A percentile compares a stretch with the other conserved stretches of the same genome.
Evolutionary conservation across 2,113 vertebrate genomes (phyloP).

Genomic region (Antidorcas marsupialis): DNA sequence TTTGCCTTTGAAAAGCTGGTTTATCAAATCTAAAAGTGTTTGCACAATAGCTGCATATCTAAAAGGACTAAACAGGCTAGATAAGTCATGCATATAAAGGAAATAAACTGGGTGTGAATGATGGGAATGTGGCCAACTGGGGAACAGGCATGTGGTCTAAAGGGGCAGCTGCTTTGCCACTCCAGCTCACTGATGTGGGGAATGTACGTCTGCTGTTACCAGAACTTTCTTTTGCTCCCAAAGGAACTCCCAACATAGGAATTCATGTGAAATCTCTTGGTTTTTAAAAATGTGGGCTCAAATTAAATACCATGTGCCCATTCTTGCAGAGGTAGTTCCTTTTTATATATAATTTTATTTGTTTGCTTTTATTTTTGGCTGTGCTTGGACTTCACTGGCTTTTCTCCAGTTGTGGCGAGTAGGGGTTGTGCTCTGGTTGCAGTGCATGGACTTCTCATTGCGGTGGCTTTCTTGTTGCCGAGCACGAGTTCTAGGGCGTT

Average conservation of each 20-base stretch:
- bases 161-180: neutral
- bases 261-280: neutral
- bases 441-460: neutral
- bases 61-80: neutral
- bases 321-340: neutral
- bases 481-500: neutral
- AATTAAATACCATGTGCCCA: neutral
- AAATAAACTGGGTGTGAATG: neutral
- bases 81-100: neutral
- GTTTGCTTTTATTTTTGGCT: neutral
- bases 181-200: neutral
- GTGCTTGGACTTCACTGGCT: neutral
- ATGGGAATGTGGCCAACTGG: neutral
- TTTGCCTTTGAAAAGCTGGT: neutral
- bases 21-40: constrained; percentile 13
- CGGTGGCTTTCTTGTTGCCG: neutral
- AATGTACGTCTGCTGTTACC: neutral
- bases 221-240: neutral
- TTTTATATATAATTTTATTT: neutral
- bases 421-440: neutral
- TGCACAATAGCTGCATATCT: neutral
- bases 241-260: neutral
- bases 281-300: neutral
- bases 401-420: neutral
- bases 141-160: neutral